Evolutionary conservation across 2,888 invertebrate species (phyloP).

Genomic region (Pachliopta kotzebuea): DNA sequence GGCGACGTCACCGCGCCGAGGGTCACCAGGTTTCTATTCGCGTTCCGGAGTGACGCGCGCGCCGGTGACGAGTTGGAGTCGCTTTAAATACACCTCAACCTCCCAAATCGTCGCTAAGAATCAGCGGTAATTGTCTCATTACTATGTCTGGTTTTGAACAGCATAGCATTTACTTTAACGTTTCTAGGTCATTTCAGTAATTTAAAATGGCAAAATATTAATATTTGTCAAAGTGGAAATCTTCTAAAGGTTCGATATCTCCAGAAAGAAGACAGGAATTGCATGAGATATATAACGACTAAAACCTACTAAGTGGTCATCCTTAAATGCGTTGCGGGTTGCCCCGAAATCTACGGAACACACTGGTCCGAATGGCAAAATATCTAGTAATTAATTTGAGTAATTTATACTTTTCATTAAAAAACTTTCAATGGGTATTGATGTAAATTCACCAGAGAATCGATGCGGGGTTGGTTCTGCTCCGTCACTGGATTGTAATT

Average conservation of each 20-base stretch:
- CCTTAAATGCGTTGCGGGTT: too few relatives aligned
- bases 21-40: conserved; percentile 74
- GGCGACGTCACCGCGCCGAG: conserved; percentile 62
- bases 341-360: too few relatives aligned
- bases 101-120: conserved; percentile 39
- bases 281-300: too few relatives aligned
- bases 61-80: conserved; percentile 58
- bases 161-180: too few relatives aligned
- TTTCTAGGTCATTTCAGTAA: too few relatives aligned
- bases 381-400: too few relatives aligned
- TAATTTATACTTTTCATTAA: not conserved
- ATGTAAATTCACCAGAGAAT: not conserved
- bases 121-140: conserved; percentile 28
- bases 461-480: not conserved
- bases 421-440: not conserved
- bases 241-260: too few relatives aligned
- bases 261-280: too few relatives aligned
- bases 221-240: too few relatives aligned
- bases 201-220: too few relatives aligned
- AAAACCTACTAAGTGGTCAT: too few relatives aligned
- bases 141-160: not conserved
- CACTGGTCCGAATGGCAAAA: too few relatives aligned
- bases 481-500: conserved; percentile 43
- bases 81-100: conserved; percentile 55
- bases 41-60: conserved; percentile 71